phyloP scores from a whole-genome alignment of 2,113 vertebrate genomes.

The Halcyon senegalensis region DNA sequence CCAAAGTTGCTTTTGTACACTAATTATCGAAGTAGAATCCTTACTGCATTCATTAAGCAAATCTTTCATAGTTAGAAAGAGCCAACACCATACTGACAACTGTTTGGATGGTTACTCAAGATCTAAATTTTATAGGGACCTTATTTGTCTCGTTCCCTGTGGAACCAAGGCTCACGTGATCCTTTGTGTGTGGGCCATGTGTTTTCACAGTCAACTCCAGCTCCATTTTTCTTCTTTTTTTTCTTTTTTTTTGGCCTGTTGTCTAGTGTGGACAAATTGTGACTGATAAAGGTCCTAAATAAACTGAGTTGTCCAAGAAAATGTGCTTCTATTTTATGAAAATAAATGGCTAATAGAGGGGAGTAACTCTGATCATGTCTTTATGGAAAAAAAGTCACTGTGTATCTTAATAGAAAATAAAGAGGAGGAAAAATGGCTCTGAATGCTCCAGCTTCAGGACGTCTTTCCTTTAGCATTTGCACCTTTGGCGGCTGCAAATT shows the following conservation, averaged over 20 bases:
- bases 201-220: background rate
- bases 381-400: background rate
- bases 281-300: background rate
- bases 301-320: background rate
- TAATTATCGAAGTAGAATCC: background rate
- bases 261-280: background rate
- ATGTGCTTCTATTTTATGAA: background rate
- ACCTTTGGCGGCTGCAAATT: background rate
- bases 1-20: background rate
- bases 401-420: background rate
- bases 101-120: background rate
- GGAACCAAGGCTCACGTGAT: background rate
- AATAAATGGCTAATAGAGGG: background rate
- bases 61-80: background rate
- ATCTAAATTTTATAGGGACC: background rate
- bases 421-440: background rate
- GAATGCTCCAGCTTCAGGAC: background rate
- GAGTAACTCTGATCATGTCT: background rate
- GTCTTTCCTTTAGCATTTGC: background rate
- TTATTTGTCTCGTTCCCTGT: background rate
- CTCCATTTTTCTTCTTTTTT: background rate
- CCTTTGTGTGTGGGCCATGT: rapidly evolving
- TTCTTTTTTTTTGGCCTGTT: background rate
- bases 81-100: background rate
- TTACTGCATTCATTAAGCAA: background rate